Conservation (phyloP, 2,113 vertebrate species). For the human (Homo sapiens) region DNA sequence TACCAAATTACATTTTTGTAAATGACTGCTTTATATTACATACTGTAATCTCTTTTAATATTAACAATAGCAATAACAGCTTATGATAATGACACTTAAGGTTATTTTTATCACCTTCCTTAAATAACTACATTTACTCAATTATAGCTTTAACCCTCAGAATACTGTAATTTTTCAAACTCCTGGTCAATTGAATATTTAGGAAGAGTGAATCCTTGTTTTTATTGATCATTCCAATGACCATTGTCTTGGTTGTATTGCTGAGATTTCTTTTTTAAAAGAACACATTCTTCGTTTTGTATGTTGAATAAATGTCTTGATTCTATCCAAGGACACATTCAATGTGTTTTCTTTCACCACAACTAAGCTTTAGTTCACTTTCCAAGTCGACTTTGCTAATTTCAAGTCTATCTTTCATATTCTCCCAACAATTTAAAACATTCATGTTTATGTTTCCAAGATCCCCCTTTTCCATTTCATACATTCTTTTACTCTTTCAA, state of each 20-base stretch:
- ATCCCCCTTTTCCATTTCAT: background rate
- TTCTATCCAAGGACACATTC: background rate
- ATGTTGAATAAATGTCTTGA: background rate
- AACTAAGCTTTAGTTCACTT: background rate
- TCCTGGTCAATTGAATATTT: background rate
- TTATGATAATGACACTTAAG: background rate
- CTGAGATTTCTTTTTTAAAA: background rate
- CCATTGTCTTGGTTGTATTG: background rate
- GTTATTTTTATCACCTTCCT: conserved; percentile 34
- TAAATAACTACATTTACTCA: background rate
- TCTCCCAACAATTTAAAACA: background rate
- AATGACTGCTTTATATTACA: conserved; percentile 41
- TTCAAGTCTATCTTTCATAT: background rate
- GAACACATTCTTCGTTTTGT: background rate
- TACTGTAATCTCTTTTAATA: conserved; percentile 12
- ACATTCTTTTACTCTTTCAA: background rate
- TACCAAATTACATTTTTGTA: background rate
- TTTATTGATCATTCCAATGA: background rate
- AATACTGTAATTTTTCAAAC: conserved; percentile 28
- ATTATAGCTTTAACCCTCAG: background rate
- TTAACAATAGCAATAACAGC: background rate
- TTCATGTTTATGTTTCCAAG: background rate
- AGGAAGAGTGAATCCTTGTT: background rate
- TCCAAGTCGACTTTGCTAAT: background rate
- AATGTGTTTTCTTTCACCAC: background rate